A percentile compares a stretch with the other conserved stretches of the same genome.
phyloP scores from a whole-genome alignment of 2,113 vertebrate species.

The Anseranas semipalmata region DNA sequence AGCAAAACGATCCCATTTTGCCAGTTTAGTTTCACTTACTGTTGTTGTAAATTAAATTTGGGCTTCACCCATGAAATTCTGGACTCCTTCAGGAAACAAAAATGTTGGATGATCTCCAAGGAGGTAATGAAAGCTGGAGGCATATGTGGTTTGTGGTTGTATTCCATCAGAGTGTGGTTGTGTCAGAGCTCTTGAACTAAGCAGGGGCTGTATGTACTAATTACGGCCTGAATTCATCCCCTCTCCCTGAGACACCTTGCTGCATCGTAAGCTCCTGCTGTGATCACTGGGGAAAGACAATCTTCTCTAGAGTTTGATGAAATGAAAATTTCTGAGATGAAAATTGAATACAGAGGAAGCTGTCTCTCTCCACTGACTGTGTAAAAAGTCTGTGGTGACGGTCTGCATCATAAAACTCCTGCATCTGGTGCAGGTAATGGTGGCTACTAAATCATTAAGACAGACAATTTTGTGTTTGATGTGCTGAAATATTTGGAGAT shows the following conservation, averaged over 20 bases:
- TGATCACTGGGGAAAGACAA: not conserved
- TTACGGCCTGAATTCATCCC: not conserved
- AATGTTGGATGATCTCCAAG: not conserved
- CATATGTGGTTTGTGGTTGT: not conserved
- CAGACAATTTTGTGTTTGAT: not conserved
- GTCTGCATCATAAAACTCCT: not conserved
- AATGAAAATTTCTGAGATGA: not conserved
- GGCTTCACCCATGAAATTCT: constrained; percentile 7
- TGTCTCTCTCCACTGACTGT: not conserved
- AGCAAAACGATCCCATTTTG: not conserved
- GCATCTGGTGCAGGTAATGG: not conserved
- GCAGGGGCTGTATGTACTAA: not conserved
- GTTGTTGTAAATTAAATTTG: not conserved
- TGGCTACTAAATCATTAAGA: not conserved
- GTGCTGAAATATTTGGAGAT: not conserved
- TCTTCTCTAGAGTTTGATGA: not conserved
- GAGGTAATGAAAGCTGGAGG: not conserved
- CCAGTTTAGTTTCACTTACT: not conserved
- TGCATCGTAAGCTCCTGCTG: not conserved
- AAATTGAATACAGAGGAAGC: not conserved
- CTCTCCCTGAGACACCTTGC: not conserved
- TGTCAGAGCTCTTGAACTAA: not conserved
- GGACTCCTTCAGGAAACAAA: not conserved
- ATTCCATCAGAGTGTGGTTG: not conserved
- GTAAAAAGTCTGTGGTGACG: not conserved